Base-by-base conservation (phyloP, 2,113 vertebrate genomes). In the Petromus typicus region DNA sequence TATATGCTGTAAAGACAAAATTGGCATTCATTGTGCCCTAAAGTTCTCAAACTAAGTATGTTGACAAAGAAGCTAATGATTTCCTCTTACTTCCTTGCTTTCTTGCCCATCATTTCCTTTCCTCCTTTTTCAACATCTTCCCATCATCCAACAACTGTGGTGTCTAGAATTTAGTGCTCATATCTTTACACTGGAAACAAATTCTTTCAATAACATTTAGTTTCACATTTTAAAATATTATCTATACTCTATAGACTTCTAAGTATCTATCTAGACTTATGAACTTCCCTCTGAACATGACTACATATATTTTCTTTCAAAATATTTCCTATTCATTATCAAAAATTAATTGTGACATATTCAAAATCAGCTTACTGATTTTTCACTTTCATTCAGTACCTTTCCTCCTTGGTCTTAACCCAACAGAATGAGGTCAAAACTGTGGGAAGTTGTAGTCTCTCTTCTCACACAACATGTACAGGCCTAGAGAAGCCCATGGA, bases 191-290 rank as follows among this genome's bases (percentile, higher is more conserved):
- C 51, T 12, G 7, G 1, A 43, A 64, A n/a, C 20, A 27, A 76
- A 43, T 5, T n/a, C n/a, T n/a, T 67, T 2, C 1, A 1, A 27
- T 14, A 40, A 40, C 20, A 23, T 16, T 83, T 16, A 3, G 1
- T 30, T 32, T 17, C 14, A 4, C 2, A 32, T 25, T 27, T 37
- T 40, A 37, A 40, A 79, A 32, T 40, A 10, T 5, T 1, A 23
- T 25, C 51, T 37, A 3, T 16, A 12, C 9, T 3, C 25, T 34
- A 5, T 7, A 5, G 13, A 63, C 43, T 57, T 17, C n/a, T 34
- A 71, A 2, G 25, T 51, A 11, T 9, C 2, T 23, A 2, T 4
- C 56, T 40, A 16, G 2, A 7, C 16, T 30, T 56, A 17, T 0
- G 18, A 59, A 48, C 61, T 59, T 16, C 66, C 37, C 82, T 37